These are phyloP conservation scores for Drosophila buzzatii DNA, from an alignment of 2,888 invertebrate species.

Conservation along the genomic window DNA sequence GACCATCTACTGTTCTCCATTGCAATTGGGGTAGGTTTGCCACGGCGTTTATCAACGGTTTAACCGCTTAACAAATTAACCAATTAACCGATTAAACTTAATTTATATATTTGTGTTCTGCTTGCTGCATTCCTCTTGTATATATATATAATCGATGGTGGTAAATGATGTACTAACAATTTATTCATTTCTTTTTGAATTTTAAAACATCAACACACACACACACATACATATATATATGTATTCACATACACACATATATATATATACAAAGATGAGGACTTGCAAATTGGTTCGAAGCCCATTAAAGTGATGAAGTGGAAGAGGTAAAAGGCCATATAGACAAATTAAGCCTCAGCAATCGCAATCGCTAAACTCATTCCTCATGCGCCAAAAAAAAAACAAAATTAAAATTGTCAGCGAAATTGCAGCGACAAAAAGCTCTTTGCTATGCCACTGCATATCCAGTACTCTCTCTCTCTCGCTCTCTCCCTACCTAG, in stretches of 20 bases:
- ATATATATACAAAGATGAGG: constrained; percentile 73
- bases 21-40: constrained; percentile 63
- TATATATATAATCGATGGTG: constrained; percentile 31
- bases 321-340: constrained; percentile 77
- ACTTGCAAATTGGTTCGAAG: constrained; percentile 82
- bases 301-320: constrained; percentile 82
- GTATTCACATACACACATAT: constrained; percentile 14
- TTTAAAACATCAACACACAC: constrained; percentile 22
- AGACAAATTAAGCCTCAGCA: constrained; percentile 13
- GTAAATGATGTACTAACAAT: constrained; percentile 66
- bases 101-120: constrained; percentile 21
- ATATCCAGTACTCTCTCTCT: neutral
- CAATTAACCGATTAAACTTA: constrained; percentile 24
- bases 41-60: constrained; percentile 32
- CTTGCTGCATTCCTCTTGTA: constrained; percentile 20
- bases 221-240: neutral
- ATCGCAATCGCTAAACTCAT: constrained; percentile 21
- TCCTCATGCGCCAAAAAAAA: neutral
- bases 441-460: constrained; percentile 10
- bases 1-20: constrained; percentile 30
- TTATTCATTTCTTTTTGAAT: constrained; percentile 58
- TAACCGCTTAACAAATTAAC: constrained; percentile 22
- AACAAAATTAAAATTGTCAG: neutral
- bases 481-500: neutral
- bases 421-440: constrained; percentile 3